Percentiles rank a stretch among this genome's conserved stretches.
Conservation (phyloP, 2,888 invertebrate genomes). For the Orthosia gracilis region DNA sequence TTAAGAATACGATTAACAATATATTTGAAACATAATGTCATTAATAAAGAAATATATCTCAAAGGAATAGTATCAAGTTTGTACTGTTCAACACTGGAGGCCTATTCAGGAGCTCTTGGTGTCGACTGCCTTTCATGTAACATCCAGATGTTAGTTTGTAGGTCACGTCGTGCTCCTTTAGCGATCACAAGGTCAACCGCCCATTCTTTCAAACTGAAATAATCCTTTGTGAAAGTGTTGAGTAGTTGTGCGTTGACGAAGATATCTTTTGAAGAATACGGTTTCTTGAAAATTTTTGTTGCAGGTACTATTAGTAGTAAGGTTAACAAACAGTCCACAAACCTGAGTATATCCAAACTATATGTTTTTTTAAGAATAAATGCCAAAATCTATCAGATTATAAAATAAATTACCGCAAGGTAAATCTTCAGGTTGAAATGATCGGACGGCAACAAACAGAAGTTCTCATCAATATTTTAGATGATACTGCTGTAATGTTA, state of each 20-base stretch:
- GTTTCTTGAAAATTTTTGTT: neutral
- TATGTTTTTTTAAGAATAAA: neutral
- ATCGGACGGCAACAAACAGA: neutral
- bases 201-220: constrained; percentile 23
- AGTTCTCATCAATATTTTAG: neutral
- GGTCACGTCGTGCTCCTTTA: constrained; percentile 45
- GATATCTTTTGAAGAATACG: neutral
- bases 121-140: constrained; percentile 49
- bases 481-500: no score
- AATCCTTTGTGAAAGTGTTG: neutral
- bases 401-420: neutral
- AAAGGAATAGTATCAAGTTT: constrained; percentile 1
- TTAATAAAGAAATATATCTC: neutral
- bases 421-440: neutral
- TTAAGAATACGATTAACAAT: neutral
- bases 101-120: constrained; percentile 34
- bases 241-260: neutral
- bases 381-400: neutral
- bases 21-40: neutral
- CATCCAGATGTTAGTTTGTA: constrained; percentile 62
- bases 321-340: neutral
- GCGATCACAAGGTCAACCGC: constrained; percentile 35
- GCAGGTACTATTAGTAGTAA: no score
- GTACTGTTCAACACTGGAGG: constrained; percentile 10
- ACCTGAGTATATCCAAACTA: neutral